Evolutionary conservation across 2,888 invertebrate genomes (phyloP).

Genomic region (Lasioglossum leucozonium): DNA sequence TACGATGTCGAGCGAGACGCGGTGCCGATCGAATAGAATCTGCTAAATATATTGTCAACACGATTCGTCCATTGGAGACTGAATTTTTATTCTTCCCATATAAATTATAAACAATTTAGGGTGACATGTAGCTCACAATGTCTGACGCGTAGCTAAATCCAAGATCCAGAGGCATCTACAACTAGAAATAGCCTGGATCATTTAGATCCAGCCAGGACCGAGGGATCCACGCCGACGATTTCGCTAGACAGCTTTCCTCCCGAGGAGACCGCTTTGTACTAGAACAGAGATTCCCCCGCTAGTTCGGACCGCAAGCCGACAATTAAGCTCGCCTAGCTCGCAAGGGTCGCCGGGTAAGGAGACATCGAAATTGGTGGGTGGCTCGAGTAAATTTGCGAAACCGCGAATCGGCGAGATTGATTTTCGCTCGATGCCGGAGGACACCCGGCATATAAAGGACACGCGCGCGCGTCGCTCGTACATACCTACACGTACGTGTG

Average conservation of each 20-base stretch:
- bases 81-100: too few species aligned
- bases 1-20: too few species aligned
- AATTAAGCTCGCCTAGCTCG: neutral
- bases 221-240: too few species aligned
- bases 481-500: neutral
- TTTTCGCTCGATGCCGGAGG: conserved; percentile 33
- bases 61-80: too few species aligned
- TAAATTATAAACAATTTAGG: neutral
- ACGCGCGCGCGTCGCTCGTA: neutral
- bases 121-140: too few species aligned
- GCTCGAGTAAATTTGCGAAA: conserved; percentile 48
- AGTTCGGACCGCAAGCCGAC: neutral
- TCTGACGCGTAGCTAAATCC: too few species aligned
- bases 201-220: neutral
- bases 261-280: neutral
- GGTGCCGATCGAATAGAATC: too few species aligned
- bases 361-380: conserved; percentile 21
- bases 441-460: neutral
- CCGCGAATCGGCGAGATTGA: conserved; percentile 45
- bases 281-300: neutral
- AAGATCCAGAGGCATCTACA: neutral
- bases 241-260: neutral
- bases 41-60: too few species aligned
- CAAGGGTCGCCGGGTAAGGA: conserved; percentile 6
- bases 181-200: neutral